A percentile compares a stretch with the other conserved stretches of the same genome.
These are phyloP conservation scores for Nemopilema nomurai DNA, from an alignment of 30 jellyfish, hydroid and myxozoan species.

Conservation along the genomic window DNA sequence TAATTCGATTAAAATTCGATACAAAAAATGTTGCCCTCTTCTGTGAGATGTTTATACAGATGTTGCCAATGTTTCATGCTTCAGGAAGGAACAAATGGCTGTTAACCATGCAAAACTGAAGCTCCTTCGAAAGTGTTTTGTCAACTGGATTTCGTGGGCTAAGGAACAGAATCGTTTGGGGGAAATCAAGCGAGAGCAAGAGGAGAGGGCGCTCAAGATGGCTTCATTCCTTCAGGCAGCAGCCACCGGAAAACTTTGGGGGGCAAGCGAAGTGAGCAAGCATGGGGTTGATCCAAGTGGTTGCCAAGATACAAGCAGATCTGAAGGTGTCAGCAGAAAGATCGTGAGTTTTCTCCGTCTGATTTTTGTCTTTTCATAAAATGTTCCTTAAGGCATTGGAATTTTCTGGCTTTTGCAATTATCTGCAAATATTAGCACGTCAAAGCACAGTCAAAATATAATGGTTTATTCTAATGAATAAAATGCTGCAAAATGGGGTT, in stretches of 20 bases:
- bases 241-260: constrained; percentile 60
- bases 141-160: constrained; percentile 68
- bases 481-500: no score
- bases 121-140: constrained; percentile 50
- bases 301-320: background rate
- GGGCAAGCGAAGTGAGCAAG: background rate
- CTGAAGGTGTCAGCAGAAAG: constrained; percentile 9
- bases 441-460: no score
- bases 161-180: constrained; percentile 45
- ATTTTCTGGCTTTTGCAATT: no score
- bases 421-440: no score
- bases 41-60: no score
- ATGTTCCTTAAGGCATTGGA: no score
- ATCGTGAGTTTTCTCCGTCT: constrained; percentile 1
- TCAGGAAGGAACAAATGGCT: constrained; percentile 92
- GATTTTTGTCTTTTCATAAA: background rate
- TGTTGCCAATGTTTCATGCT: background rate
- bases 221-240: constrained; percentile 87
- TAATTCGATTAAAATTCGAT: no score
- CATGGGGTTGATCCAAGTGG: background rate
- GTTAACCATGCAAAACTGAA: constrained; percentile 39
- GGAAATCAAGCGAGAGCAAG: constrained; percentile 59
- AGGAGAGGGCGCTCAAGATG: constrained; percentile 77
- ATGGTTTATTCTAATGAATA: no score
- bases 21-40: no score